Base-by-base conservation (phyloP, 1,140 invertebrate species). In the Zaprionus davidi region DNA sequence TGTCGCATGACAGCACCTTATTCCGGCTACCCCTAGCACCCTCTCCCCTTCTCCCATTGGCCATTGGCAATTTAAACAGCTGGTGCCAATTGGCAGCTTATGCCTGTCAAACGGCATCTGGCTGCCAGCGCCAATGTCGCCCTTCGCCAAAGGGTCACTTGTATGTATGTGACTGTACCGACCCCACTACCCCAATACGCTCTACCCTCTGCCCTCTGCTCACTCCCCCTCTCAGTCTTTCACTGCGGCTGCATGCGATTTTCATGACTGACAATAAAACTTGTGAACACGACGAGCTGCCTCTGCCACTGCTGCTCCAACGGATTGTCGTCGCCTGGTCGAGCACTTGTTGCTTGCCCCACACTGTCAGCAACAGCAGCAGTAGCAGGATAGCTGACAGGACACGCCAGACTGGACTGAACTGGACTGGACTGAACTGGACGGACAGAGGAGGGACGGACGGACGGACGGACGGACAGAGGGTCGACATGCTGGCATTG, bases 1-100 rank as follows among this genome's bases (percentile, higher is more conserved):
- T 55, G 67, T 67, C 44, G 46, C 46, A 51, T 41, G 38, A 34
- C 38, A n/a, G 13, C 15, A n/a, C 15, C 38, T 41, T 41, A 41
- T 41, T n/a, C 38, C 12, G 13, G 36, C 36, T 13, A 15, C 12
- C 58, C 24, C 28, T 36, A 9, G 13, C 15, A 5, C n/a, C 12
- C 4, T 11, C 4, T 11, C 11, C 44, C 22, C 31, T 20, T 38
- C 11, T 55, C 41, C 53, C 36, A n/a, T n/a, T n/a, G n/a, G n/a
- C 46, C 20, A 22, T 13, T 20, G 24, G 13, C 53, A 56, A 28
- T 24, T 31, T 17, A 31, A 62, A 70, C 58, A 70, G 67, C 51
- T 70, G 67, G 71, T 58, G 62, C 69, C 56, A 73, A 76, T 63
- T 80, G 78, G 72, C 76, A 79, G 78, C 78, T 81, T 81, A 76